Base-by-base conservation (phyloP, 2,113 vertebrate genomes). In the Casuarius casuarius region DNA sequence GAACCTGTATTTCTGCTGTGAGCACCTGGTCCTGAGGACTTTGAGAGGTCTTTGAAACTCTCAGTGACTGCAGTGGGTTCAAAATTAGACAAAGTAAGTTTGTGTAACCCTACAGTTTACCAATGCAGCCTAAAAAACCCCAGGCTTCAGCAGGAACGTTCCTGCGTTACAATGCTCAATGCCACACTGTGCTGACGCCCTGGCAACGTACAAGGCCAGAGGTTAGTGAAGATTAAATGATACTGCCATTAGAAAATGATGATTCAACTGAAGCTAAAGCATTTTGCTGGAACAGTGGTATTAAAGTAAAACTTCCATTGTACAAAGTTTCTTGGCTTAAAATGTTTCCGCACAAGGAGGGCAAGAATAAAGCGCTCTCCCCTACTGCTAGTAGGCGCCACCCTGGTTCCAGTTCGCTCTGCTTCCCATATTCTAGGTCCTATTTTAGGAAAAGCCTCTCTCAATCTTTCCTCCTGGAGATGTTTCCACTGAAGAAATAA, bases 361-460 rank as follows among this genome's bases (percentile, higher is more conserved):
- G 25, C 28, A 87, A 68, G 31, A 71, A 78, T 28, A n/a, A 91
- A 46, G 4, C 48, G 56, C 11, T 85, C 7, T 56, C 1, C 28
- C 8, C 2, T 1, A 23, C 46, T 40, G 22, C 33, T 31, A 72
- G 2, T 11, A 11, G 8, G 2, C 5, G 11, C 8, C 11, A 51
- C 59, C 42, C 49, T 1, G 1, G 11, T n/a, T 82, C 48, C 67
- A 42, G 28, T 40, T 48, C 33, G 52, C 61, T 73, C 31, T 74
- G 49, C 21, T n/a, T 51, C 66, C 9, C 0, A 0, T 18, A 7
- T 14, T 51, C 26, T 16, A 21, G 20, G 2, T 70, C 19, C 31
- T 7, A 2, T 38, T 80, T 59, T 10, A 58, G 20, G 56, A 4
- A 23, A 3, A 54, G 22, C 28, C 21, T 65, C 79, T 75, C 46